Conservation (phyloP, 2,797 vertebrate genomes). For the Amblyraja radiata region DNA sequence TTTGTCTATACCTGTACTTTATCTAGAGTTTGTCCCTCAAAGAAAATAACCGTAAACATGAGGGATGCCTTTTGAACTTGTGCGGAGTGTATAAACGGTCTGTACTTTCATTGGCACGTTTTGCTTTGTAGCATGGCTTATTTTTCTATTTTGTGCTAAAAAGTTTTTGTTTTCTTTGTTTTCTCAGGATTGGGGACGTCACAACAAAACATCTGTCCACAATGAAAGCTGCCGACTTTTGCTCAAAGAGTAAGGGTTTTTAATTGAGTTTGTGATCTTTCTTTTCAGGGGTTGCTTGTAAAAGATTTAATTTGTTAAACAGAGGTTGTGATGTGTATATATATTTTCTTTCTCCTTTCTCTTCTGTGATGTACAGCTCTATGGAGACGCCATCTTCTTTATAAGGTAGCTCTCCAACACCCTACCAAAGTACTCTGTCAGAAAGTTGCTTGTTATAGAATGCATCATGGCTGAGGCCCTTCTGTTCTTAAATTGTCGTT, state of each 20-base stretch:
- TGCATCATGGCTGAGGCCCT: neutral
- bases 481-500: no score
- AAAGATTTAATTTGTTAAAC: neutral
- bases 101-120: neutral
- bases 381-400: no score
- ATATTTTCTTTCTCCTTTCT: neutral
- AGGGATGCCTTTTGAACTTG: neutral
- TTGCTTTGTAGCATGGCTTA: neutral
- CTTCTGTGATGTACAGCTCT: neutral
- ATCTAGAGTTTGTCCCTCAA: neutral
- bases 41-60: neutral
- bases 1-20: neutral
- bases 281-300: neutral
- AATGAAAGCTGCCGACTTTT: slow-evolving; percentile 75
- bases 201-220: slow-evolving; percentile 77
- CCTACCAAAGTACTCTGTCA: neutral
- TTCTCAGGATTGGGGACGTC: slow-evolving; percentile 79
- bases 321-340: neutral
- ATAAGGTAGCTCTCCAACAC: neutral
- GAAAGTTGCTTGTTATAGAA: neutral
- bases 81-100: neutral
- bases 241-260: slow-evolving; percentile 67
- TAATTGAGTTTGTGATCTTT: neutral
- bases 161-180: slow-evolving; percentile 44
- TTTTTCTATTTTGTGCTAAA: neutral